Conservation (phyloP, 2,113 vertebrate genomes). For the Prochilodus magdalenae region DNA sequence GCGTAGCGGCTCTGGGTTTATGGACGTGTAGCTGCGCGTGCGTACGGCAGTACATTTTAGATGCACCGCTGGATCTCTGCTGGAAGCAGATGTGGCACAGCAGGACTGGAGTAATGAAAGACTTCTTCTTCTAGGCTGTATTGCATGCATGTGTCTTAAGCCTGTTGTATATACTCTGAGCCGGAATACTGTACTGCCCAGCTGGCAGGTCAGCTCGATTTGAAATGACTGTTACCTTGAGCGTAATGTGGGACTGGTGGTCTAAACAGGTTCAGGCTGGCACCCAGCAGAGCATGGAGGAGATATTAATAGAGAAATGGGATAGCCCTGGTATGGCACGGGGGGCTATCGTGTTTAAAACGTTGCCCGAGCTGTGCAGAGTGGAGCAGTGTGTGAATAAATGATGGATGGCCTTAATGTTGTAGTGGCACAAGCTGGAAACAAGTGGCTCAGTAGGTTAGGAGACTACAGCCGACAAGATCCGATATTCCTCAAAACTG, state of each 20-base stretch:
- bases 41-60: not conserved
- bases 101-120: conserved; percentile 2
- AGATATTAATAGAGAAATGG: conserved; percentile 63
- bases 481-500: not conserved
- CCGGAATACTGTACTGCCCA: too few species aligned
- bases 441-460: not conserved
- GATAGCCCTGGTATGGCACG: conserved; percentile 53
- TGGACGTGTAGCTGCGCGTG: not conserved
- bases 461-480: not conserved
- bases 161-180: not conserved
- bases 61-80: not conserved
- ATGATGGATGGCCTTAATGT: not conserved
- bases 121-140: not conserved
- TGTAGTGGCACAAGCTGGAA: not conserved
- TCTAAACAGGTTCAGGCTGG: conserved; percentile 44
- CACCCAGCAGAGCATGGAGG: conserved; percentile 48
- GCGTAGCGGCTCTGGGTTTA: too few species aligned
- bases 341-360: conserved; percentile 8
- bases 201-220: not conserved
- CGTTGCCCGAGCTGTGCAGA: not conserved
- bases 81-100: conserved; percentile 17
- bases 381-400: not conserved
- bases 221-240: not conserved
- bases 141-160: not conserved
- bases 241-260: conserved; percentile 9